Evolutionary conservation across 2,113 vertebrate genomes (phyloP).

Genomic region (Melanocharis versteri): DNA sequence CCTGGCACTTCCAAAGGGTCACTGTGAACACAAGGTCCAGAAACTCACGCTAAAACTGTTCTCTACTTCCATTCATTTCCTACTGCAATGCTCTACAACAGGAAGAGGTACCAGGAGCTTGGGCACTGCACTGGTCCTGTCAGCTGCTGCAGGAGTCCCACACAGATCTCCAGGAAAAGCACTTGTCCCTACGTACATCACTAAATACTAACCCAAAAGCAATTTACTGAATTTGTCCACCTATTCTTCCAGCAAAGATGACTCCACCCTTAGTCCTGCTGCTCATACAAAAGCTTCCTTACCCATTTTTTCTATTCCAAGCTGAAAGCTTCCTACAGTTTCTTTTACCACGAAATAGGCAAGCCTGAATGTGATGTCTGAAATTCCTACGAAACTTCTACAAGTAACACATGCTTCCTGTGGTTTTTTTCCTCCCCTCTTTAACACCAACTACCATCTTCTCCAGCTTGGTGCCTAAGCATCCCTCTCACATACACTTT

Average conservation of each 20-base stretch:
- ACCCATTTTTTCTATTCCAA: not conserved
- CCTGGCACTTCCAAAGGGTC: not conserved
- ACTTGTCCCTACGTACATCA: fast-evolving
- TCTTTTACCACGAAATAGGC: not conserved
- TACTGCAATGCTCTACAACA: not conserved
- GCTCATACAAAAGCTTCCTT: not conserved
- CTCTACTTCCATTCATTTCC: not conserved
- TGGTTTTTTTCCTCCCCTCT: not conserved
- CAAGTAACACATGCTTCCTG: not conserved
- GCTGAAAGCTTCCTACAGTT: not conserved
- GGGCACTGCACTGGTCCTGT: not conserved
- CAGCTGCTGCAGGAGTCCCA: not conserved
- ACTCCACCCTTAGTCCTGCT: not conserved
- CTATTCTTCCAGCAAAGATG: not conserved
- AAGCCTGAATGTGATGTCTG: not conserved
- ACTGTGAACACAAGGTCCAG: not conserved
- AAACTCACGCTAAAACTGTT: not conserved
- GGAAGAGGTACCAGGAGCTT: not conserved
- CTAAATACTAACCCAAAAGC: not conserved
- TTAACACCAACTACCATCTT: not conserved
- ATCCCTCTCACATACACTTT: not conserved
- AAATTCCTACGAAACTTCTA: not conserved
- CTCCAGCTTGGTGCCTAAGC: not conserved
- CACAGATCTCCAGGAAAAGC: not conserved
- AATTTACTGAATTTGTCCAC: not conserved